Evolutionary conservation across 2,888 invertebrate species (phyloP), one percentile per base, ranked within the genome.

Genomic region (Pimpla rufipes): DNA sequence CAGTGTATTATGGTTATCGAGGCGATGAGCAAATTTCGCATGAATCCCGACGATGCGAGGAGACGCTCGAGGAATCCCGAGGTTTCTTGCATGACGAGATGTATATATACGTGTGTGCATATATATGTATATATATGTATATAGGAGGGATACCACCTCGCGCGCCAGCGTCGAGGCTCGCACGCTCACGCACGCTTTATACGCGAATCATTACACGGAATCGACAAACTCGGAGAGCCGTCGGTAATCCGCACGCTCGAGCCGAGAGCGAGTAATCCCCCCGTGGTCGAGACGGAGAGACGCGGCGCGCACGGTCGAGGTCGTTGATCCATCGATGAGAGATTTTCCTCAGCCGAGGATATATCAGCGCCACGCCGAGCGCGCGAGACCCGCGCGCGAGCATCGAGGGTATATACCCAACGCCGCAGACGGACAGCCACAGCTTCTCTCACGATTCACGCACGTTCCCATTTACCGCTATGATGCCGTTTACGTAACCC

Each of bases 281-380:
- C 45, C 84, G 82, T 74, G 79, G 79, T 79, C 29, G 66, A 79
- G 80, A 76, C 83, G 67, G 85, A 87, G 88, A 62, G 62, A 62
- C 62, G 37, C 79, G 85, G 86, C 85, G 84, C 78, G 85, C 87
- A 87, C 87, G 81, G 84, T 86, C 85, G 89, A 89, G 91, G 91
- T 91, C 90, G 88, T 90, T 91, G 90, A 90, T 91, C 91, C 88
- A 90, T 89, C 87, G 89, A 86, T 89, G 89, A 88, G 87, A 89
- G 89, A 89, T 89, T 89, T 89, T 88, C 89, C 87, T 86, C 73
- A 45, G 52, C 76, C 79, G 59, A 68, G 80, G 77, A 83, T 83
- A 79, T 67, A 83, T 83, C 79, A 79, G 79, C 76, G 37, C 37
- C 57, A 59, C 57, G n/a, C 57, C 3, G 7, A 52, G 66, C 80